Base-by-base conservation (phyloP, 2,113 vertebrate genomes). In the Rafetus swinhoei region DNA sequence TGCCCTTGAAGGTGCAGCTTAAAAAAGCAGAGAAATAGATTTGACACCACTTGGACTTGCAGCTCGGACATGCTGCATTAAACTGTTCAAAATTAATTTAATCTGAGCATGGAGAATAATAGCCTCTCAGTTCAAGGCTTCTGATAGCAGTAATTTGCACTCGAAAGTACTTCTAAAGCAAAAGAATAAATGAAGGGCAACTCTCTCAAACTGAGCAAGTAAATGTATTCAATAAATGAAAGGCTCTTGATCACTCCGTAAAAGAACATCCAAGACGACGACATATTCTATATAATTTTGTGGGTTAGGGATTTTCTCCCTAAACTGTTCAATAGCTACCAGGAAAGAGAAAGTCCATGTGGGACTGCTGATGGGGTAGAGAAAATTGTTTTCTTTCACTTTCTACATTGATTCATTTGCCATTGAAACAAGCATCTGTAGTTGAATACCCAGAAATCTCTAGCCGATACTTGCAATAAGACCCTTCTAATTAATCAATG, bases 1-100 rank as follows among this genome's bases (percentile, higher is more conserved):
- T 98, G 98, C 97, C 98, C 98, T 98, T 98, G 98, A 98, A 98
- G 97, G 97, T 98, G 96, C 97, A 97, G 97, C 98, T 98, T 98
- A 98, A 98, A 98, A 98, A 98, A 98, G 97, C 98, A 98, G 97
- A 98, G 98, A 98, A 98, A 98, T 98, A 98, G 97, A 98, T 98
- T 98, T 98, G 98, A 98, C 98, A 98, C 97, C 97, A 98, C 97
- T 98, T 98, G 98, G 98, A 98, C 98, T 98, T 97, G 96, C 97
- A 98, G 97, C 96, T 98, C 35, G 96, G 98, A 98, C 97, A 98
- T 98, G 97, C 97, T 98, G 98, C 98, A 98, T 98, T 98, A 98
- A 98, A 98, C 98, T 98, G 98, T 98, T 98, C 97, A 98, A 98
- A 98, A 98, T 98, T 98, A 98, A 98, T 98, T 98, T 98, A 98